A percentile compares a stretch with the other conserved stretches of the same genome.
phyloP scores from a whole-genome alignment of 2,113 vertebrate genomes.

The Mixornis gularis region DNA sequence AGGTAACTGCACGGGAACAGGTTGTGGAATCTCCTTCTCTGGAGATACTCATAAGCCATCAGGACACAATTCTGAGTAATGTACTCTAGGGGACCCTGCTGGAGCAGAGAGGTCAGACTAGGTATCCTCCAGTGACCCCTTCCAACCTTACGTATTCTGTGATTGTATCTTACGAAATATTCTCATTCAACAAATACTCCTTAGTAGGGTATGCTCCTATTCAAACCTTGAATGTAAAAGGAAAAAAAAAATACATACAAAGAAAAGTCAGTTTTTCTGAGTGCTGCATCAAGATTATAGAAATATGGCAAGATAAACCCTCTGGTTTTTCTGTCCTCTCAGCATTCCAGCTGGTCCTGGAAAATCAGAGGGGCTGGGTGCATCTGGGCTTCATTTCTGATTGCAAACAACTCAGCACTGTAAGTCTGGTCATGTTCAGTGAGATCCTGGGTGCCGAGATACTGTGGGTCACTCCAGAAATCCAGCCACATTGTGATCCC shows the following conservation, averaged over 20 bases:
- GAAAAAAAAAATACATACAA: not conserved
- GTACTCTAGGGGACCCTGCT: not conserved
- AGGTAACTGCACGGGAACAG: not conserved
- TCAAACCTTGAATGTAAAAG: not conserved
- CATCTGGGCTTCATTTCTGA: not conserved
- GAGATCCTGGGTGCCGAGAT: not conserved
- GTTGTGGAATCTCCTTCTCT: not conserved
- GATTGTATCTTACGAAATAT: not conserved
- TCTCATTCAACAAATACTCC: not conserved
- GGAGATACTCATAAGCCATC: not conserved
- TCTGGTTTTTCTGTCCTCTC: no score
- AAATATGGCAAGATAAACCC: not conserved
- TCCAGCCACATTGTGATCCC: rapidly evolving
- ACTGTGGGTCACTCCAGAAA: not conserved
- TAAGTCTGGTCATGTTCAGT: not conserved
- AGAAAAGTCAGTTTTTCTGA: not conserved
- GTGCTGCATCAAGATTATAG: not conserved
- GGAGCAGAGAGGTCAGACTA: not conserved
- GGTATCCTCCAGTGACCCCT: not conserved
- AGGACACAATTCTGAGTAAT: not conserved
- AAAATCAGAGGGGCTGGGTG: not conserved
- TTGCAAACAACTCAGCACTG: not conserved
- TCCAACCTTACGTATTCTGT: not conserved
- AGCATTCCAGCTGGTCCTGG: not conserved
- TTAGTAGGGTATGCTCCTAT: not conserved